Base-by-base conservation (phyloP, 2,797 vertebrate species). In the Adrianichthys oophorus region DNA sequence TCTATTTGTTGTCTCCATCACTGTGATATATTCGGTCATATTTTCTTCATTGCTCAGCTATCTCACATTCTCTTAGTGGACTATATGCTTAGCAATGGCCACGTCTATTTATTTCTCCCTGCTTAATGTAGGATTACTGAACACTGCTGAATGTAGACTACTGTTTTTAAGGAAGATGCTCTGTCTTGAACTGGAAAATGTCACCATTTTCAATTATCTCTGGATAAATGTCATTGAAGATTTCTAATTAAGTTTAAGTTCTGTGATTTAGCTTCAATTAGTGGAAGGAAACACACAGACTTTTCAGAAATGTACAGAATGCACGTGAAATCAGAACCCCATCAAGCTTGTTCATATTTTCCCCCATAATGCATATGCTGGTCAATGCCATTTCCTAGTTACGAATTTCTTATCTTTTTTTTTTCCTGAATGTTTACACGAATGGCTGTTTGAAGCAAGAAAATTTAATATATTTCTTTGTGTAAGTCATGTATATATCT, bases 401-500 rank as follows among this genome's bases (percentile, higher is more conserved):
- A 57, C 52, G 68, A 40, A 2, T 32, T 37, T 58, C 57, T 65
- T 59, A 48, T 67, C 79, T 73, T 73, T 85, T 50, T 77, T 90
- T 90, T 47, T 70, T 19, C 89, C 90, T 59, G 76, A 92, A 93
- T 95, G 95, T 98, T 98, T 97, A 97, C 95, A 97, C 89, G 91
- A 91, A 87, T 85, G 78, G 86, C 89, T 92, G 77, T 91, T 90
- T 87, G 86, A 91, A 89, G 91, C 89, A 91, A 87, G 80, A 92
- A 85, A 91, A 90, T 87, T 94, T 99, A 96, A 99, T 99, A 97
- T 98, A 97, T 97, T 95, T 23, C 94, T 92, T 86, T 93, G 90
- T 15, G 91, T 93, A 91, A 86, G 92, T 55, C 63, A 56, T 77
- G 59, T 57, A 59, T 72, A 63, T 61, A 48, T 62, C 46, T 67